phyloP scores from a whole-genome alignment of 1,140 invertebrate genomes.

The Calliphora vicina region DNA sequence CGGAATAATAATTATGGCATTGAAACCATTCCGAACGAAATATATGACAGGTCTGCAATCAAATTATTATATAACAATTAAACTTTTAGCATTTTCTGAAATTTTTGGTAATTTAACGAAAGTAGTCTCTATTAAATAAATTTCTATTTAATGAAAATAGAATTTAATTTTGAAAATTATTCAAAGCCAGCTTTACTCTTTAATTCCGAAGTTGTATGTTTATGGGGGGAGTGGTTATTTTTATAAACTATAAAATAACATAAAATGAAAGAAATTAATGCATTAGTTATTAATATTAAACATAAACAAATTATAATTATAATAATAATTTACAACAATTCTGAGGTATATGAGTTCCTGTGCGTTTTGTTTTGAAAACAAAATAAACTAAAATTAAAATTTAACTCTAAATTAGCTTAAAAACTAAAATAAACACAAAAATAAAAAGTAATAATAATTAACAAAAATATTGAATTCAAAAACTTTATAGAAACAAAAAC shows the following conservation, averaged over 20 bases:
- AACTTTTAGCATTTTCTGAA: no score
- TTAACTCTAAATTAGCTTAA: conserved; percentile 10
- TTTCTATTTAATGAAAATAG: no score
- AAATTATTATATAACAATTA: no score
- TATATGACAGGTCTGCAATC: no score
- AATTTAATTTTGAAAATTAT: no score
- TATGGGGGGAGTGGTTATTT: neutral
- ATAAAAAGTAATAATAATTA: neutral
- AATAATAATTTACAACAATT: conserved; percentile 40
- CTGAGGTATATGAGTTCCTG: conserved; percentile 63
- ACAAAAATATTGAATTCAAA: conserved; percentile 3
- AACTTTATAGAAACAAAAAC: neutral
- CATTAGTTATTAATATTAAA: neutral
- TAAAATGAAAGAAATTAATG: neutral
- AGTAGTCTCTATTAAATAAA: no score
- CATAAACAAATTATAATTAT: conserved; percentile 38
- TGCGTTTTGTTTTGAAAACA: conserved; percentile 48
- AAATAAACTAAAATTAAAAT: conserved; percentile 12
- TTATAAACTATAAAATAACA: neutral
- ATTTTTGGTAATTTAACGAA: no score
- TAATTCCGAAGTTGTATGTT: neutral
- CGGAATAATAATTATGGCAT: no score
- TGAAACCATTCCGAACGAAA: no score
- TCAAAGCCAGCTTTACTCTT: neutral
- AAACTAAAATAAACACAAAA: neutral